phyloP scores from a whole-genome alignment of 1,140 invertebrate species.

The Anthonomus grandis region DNA sequence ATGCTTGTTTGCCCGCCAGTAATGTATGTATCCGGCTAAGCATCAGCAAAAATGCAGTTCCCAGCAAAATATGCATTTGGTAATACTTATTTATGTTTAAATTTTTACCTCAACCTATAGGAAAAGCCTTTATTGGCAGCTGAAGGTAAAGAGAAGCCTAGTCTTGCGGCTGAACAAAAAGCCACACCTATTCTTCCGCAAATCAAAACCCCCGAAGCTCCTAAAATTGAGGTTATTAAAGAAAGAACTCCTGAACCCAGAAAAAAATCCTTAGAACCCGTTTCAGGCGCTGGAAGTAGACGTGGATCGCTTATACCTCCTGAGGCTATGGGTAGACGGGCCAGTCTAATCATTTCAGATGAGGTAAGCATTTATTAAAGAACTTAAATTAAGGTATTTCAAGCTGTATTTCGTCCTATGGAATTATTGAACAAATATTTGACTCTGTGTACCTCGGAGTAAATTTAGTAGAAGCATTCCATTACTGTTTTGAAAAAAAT shows the following conservation, averaged over 20 bases:
- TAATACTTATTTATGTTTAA: too few relatives aligned
- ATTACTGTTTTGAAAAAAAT: too few relatives aligned
- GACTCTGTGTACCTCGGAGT: too few relatives aligned
- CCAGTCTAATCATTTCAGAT: slow-evolving; percentile 87
- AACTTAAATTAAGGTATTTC: too few relatives aligned
- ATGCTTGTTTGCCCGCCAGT: too few relatives aligned
- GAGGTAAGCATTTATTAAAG: slow-evolving; percentile 75
- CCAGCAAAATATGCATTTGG: too few relatives aligned
- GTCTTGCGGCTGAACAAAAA: slow-evolving; percentile 28
- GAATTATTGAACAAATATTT: too few relatives aligned
- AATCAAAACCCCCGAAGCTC: slow-evolving; percentile 74
- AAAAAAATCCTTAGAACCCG: slow-evolving; percentile 75
- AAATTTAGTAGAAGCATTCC: too few relatives aligned
- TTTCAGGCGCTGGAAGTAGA: slow-evolving; percentile 66
- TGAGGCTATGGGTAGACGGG: slow-evolving; percentile 77
- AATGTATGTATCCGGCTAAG: too few relatives aligned
- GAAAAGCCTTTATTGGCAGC: slow-evolving; percentile 23
- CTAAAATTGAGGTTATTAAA: slow-evolving; percentile 80
- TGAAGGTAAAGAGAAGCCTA: slow-evolving; percentile 31
- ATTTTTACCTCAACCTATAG: too few relatives aligned
- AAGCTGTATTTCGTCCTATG: slow-evolving; percentile 4
- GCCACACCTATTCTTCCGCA: slow-evolving; percentile 60
- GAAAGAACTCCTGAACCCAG: slow-evolving; percentile 72
- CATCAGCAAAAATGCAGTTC: too few relatives aligned
- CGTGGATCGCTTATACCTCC: slow-evolving; percentile 81